Conservation (phyloP, 1,140 invertebrate genomes). For the Papilio aristodemus region DNA sequence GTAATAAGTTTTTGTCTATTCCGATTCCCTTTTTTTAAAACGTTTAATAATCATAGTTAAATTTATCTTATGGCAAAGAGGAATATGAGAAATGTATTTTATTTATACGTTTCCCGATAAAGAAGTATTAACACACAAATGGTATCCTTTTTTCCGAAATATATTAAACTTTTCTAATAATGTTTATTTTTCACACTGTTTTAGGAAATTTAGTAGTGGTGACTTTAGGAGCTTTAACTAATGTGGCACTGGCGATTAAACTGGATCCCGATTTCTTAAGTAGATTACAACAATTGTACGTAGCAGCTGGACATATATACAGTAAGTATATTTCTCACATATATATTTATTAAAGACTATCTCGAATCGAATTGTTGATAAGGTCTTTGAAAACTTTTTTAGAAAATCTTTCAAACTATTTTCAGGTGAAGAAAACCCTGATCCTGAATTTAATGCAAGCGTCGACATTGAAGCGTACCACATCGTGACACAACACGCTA, state of each 20-base stretch:
- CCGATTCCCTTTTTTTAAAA: too few species aligned
- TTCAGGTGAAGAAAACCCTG: slow-evolving; percentile 49
- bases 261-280: slow-evolving; percentile 57
- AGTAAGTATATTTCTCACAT: slow-evolving; percentile 48
- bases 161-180: too few species aligned
- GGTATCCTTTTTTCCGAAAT: too few species aligned
- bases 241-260: slow-evolving; percentile 62
- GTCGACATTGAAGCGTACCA: slow-evolving; percentile 69
- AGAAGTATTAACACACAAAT: too few species aligned
- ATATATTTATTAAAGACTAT: neutral
- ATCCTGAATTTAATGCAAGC: slow-evolving; percentile 63
- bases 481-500: slow-evolving; percentile 52
- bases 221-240: slow-evolving; percentile 61
- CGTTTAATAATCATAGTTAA: too few species aligned
- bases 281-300: slow-evolving; percentile 59
- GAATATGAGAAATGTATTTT: too few species aligned
- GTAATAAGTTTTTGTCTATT: too few species aligned
- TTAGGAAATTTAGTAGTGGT: slow-evolving; percentile 56
- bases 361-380: neutral
- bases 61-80: too few species aligned
- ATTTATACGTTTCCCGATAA: neutral
- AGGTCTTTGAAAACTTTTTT: too few species aligned
- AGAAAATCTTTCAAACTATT: neutral
- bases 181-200: too few species aligned
- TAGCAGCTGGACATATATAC: slow-evolving; percentile 64